Conservation (phyloP, 1,140 invertebrate species). For the Ips nitidus region DNA sequence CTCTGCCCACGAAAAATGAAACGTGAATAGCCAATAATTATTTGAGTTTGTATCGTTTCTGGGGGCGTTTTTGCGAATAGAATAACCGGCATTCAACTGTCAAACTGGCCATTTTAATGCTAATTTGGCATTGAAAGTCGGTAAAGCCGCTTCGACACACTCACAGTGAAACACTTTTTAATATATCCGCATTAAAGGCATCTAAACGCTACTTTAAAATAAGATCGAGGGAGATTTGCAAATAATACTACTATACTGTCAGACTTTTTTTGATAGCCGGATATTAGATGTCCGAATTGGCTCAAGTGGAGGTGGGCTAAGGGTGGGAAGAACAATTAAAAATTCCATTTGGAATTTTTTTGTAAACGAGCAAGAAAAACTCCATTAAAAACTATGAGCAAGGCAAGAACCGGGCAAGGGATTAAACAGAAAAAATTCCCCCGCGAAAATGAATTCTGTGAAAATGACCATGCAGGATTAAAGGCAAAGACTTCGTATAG, state of each 20-base stretch:
- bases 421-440: slow-evolving; percentile 21
- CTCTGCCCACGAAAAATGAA: background rate
- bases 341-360: slow-evolving; percentile 17
- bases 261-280: slow-evolving; percentile 39
- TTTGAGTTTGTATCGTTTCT: slow-evolving; percentile 32
- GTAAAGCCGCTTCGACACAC: slow-evolving; percentile 23
- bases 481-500: slow-evolving; percentile 26
- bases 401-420: background rate
- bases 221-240: background rate
- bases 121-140: slow-evolving; percentile 47
- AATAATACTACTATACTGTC: slow-evolving; percentile 1
- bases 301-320: background rate
- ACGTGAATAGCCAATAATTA: slow-evolving; percentile 18
- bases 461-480: slow-evolving; percentile 35
- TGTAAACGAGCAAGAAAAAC: slow-evolving; percentile 16
- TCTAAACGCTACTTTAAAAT: slow-evolving; percentile 45
- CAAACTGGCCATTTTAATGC: slow-evolving; percentile 48
- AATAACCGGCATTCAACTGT: slow-evolving; percentile 48
- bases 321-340: slow-evolving; percentile 17
- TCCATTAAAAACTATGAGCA: slow-evolving; percentile 22
- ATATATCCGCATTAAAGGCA: slow-evolving; percentile 48
- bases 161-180: slow-evolving; percentile 49
- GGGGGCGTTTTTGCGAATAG: slow-evolving; percentile 36
- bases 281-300: slow-evolving; percentile 9
- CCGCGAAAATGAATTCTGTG: slow-evolving; percentile 25